Percentiles rank a stretch among this genome's conserved stretches.
phyloP scores from a whole-genome alignment of 2,797 vertebrate genomes.

The Pangasius djambal region DNA sequence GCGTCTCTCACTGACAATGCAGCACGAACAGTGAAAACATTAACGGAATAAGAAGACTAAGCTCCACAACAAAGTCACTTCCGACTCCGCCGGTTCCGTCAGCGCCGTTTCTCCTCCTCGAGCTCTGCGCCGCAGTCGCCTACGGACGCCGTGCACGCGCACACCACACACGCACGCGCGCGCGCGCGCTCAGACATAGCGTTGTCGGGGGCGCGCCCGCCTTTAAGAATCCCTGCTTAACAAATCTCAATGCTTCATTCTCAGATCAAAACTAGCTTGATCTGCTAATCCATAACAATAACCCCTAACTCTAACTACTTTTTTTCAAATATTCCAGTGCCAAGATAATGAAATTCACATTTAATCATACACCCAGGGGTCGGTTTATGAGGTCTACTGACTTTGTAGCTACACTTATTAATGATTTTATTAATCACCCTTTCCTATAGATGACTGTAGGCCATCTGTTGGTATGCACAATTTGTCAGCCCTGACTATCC shows the following conservation, averaged over 20 bases:
- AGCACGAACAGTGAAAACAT: constrained; percentile 37
- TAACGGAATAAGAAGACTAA: not conserved
- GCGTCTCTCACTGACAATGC: constrained; percentile 13
- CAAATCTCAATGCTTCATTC: not conserved
- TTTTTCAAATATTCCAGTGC: not conserved
- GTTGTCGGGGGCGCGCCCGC: constrained; percentile 15
- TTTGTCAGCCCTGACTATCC: not conserved
- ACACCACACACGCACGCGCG: not conserved
- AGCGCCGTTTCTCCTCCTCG: constrained; percentile 72
- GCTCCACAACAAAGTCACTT: constrained; percentile 62
- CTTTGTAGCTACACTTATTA: not conserved
- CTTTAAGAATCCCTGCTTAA: not conserved
- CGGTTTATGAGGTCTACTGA: not conserved
- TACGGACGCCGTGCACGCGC: constrained; percentile 68
- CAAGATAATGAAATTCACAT: not conserved
- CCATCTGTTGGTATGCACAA: not conserved
- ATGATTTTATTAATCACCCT: not conserved
- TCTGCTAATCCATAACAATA: not conserved
- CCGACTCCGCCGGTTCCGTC: constrained; percentile 68
- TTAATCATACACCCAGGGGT: not conserved
- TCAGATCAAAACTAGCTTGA: not conserved
- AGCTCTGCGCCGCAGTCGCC: constrained; percentile 72
- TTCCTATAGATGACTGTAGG: not conserved
- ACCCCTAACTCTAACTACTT: not conserved
- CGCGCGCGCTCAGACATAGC: not conserved